Conservation (phyloP, 2,888 invertebrate genomes). For the Cartodere bifasciata region DNA sequence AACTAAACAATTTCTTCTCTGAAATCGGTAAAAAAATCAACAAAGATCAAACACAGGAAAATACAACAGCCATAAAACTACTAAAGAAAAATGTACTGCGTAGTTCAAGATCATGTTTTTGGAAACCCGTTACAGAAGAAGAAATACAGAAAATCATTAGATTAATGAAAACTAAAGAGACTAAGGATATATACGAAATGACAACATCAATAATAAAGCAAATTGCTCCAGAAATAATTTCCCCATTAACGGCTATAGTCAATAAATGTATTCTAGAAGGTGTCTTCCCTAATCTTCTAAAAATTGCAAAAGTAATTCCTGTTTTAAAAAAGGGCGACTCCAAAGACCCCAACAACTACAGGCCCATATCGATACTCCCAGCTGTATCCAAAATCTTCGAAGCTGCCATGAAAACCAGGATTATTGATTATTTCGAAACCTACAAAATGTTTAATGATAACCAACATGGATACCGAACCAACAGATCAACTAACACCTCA, state of each 20-base stretch:
- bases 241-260: constrained; percentile 4
- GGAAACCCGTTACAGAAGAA: constrained; percentile 2
- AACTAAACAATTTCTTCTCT: constrained; percentile 2
- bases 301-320: constrained; percentile 6
- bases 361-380: constrained; percentile 5
- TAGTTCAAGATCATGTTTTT: neutral
- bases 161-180: constrained; percentile 4
- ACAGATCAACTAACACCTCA: constrained; percentile 1
- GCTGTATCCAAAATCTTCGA: constrained; percentile 7
- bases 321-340: constrained; percentile 5
- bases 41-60: neutral
- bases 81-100: constrained; percentile 3
- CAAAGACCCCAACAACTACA: constrained; percentile 5
- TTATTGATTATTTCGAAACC: constrained; percentile 3
- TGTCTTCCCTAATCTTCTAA: constrained; percentile 6
- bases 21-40: constrained; percentile 3
- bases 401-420: constrained; percentile 6
- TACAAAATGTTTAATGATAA: constrained; percentile 1
- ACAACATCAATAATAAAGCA: constrained; percentile 5
- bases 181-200: constrained; percentile 7
- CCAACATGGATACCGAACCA: constrained; percentile 4
- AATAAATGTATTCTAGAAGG: constrained; percentile 7
- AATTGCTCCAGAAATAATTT: constrained; percentile 3
- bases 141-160: constrained; percentile 6
- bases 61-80: constrained; percentile 2